A percentile compares a stretch with the other conserved stretches of the same genome.
These are phyloP conservation scores for Anthopleura xanthogrammica DNA, from an alignment of 92 coral and sea anemone species.

Conservation along the genomic window DNA sequence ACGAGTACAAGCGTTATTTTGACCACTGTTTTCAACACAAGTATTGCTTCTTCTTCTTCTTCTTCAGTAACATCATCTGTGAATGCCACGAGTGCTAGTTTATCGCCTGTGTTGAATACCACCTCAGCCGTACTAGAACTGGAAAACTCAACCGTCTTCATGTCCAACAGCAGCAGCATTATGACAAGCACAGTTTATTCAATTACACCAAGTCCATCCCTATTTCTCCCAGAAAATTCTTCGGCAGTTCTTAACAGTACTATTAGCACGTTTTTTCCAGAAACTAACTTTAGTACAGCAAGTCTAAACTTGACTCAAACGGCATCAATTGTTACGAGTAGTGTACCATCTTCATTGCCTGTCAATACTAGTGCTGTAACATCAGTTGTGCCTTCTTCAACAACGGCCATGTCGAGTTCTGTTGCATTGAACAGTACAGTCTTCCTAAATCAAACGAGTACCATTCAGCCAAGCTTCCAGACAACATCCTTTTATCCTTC, in stretches of 20 bases:
- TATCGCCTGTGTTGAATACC: background rate
- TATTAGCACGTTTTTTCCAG: background rate
- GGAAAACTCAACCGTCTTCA: background rate
- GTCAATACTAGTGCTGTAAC: background rate
- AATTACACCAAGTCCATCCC: slow-evolving; percentile 26
- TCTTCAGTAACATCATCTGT: background rate
- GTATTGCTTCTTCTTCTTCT: background rate
- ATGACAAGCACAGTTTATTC: background rate
- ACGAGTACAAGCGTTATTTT: background rate
- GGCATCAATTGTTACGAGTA: background rate
- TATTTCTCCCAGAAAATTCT: slow-evolving; percentile 13
- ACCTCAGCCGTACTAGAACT: background rate
- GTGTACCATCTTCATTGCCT: background rate
- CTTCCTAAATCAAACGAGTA: slow-evolving; percentile 19
- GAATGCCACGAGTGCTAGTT: background rate
- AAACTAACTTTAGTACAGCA: background rate
- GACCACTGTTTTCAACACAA: background rate
- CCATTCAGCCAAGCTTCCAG: slow-evolving; percentile 34
- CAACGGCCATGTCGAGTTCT: slow-evolving; percentile 10
- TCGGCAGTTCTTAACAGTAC: background rate
- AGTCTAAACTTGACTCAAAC: background rate
- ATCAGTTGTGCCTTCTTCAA: background rate
- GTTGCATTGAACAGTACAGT: slow-evolving; percentile 2
- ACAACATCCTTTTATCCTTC: slow-evolving; percentile 11
- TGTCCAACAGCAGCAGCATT: background rate